phyloP scores from a whole-genome alignment of 2,888 invertebrate genomes.

The Neoscelio sp. region DNA sequence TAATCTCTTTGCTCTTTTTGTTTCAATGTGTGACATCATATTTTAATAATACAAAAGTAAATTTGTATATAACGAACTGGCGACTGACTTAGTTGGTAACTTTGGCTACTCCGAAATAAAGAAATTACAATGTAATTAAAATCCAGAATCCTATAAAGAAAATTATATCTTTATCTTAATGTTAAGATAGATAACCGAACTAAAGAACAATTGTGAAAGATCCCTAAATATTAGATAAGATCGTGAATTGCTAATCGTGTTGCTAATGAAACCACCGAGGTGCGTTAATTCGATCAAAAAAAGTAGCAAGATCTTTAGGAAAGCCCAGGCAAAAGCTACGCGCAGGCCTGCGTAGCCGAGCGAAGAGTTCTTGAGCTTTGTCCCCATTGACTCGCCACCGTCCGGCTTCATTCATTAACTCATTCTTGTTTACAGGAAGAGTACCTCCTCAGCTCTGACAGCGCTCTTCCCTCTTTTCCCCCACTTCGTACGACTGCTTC shows the following conservation, averaged over 20 bases:
- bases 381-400: conserved; percentile 61
- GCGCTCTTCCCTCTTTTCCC: conserved; percentile 63
- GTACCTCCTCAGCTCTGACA: conserved; percentile 69
- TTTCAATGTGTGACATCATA: too few species aligned
- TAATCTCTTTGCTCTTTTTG: too few species aligned
- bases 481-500: conserved; percentile 40
- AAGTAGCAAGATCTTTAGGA: conserved; percentile 34
- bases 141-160: too few species aligned
- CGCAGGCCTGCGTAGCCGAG: conserved; percentile 37
- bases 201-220: conserved; percentile 4
- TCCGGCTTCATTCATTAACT: conserved; percentile 75
- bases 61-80: too few species aligned
- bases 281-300: conserved; percentile 67
- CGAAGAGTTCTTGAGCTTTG: conserved; percentile 72
- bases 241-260: conserved; percentile 21
- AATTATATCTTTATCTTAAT: too few species aligned
- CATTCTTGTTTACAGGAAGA: conserved; percentile 78
- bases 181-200: too few species aligned
- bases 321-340: conserved; percentile 64
- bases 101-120: too few species aligned
- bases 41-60: too few species aligned
- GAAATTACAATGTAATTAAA: too few species aligned
- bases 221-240: conserved; percentile 25
- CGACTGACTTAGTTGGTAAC: too few species aligned
- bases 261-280: conserved; percentile 52